Base-by-base conservation (phyloP, 2,797 vertebrate species). In the Chaenodraco wilsoni region DNA sequence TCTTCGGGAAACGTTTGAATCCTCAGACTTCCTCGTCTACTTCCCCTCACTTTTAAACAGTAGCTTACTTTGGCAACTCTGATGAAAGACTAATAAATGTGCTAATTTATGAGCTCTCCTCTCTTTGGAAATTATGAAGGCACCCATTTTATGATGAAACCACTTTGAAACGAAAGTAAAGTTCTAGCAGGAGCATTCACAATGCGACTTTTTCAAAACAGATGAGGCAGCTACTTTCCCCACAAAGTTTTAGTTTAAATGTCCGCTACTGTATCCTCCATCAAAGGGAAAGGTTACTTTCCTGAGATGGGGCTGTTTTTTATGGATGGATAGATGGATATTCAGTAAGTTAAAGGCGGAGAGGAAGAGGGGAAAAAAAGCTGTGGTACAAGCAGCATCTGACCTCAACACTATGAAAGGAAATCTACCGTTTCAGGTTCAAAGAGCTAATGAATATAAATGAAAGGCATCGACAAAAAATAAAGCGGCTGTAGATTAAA, bases 371-470 rank as follows among this genome's bases (percentile, higher is more conserved):
- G 17, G 59, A n/a, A 59, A 37, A 19, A 11, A 66, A 76, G 57
- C 54, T 51, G 50, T 17, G 2, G 19, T 57, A 17, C 49, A 64
- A 59, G 57, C 74, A 44, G 37, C 63, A 21, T 70, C 56, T 85
- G 83, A 88, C 88, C 83, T 87, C 65, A 52, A 33, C 16, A 11
- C 44, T 52, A 57, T 77, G 80, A 75, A 81, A 79, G 77, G 76
- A 86, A 89, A 84, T 68, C 70, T 59, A 79, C 75, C 64, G 71
- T 84, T 85, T 81, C 74, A 77, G 80, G 83, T 92, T 93, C 81
- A 88, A 84, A 90, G 74, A 85, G 58, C 87, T 91, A 88, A 93
- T 91, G 91, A 91, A 92, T 91, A 90, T 90, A 84, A 91, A 93
- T 92, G 84, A 90, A 92, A 89, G 64, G 63, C 78, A 91, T 93